Evolutionary conservation across 2,113 vertebrate species (phyloP), one percentile per base, ranked within the genome.

Genomic region (Cynoglossus semilaevis): DNA sequence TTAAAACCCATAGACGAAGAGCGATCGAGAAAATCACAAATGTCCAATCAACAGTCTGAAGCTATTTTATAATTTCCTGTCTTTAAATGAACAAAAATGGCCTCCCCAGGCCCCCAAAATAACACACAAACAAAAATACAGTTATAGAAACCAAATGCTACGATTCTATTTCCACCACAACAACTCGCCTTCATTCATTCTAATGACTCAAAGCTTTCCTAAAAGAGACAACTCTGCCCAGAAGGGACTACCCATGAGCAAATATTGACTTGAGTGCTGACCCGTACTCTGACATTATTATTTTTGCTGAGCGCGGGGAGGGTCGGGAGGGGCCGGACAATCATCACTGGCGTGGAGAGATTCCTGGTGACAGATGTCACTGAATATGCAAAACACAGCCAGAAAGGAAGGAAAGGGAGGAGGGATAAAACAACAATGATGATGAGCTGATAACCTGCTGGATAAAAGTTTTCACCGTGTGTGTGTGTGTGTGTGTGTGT

Each of bases 261-360:
- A 85, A 83, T 79, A 82, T 80, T 80, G 70, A 81, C 75, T 54
- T 0, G 18, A 53, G 14, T 1, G 49, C 41, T 50, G 65, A 58
- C 56, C 73, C 7, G 15, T 29, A 61, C 62, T 35, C 47, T 29
- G 50, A 51, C 15, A 15, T n/a, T 48, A 51, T 79, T 61, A 60
- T 77, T 74, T 69, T 68, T 56, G 59, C 34, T 2, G 15, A 8
- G 15, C 36, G n/a, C n/a, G n/a, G 22, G 22, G 22, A 6, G 22
- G 22, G 22, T 4, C 22, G 22, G 22, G 9, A 57, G 29, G 45
- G 0, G 9, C 40, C 38, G 58, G 40, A 70, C 54, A 64, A 70
- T 68, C 44, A 37, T 37, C 51, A 11, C 61, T 37, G 18, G 40
- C 51, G 1, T 18, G 34, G 2, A 37, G 46, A 34, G 43, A 19